Conservation (phyloP, 2,113 vertebrate species). For the Sander vitreus region DNA sequence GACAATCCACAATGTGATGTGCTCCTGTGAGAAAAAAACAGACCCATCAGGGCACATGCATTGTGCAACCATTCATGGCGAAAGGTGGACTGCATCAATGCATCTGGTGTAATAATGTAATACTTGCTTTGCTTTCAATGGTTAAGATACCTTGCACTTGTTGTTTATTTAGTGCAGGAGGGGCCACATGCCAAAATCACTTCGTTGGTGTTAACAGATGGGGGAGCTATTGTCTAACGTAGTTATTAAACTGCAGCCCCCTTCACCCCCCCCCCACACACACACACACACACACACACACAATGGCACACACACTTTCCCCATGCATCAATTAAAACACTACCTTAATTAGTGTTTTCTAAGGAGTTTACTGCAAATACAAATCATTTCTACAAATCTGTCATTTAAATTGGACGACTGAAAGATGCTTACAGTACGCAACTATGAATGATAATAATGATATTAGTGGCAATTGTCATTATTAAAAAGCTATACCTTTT, state of each 20-base stretch:
- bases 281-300: background rate
- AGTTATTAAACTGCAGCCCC: constrained; percentile 8
- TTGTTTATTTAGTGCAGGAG: background rate
- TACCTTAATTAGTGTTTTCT: background rate
- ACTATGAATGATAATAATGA: background rate
- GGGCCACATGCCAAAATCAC: constrained; percentile 36
- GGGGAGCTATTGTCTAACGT: constrained; percentile 77
- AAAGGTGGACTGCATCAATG: background rate
- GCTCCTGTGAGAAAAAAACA: background rate
- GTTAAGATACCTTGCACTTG: background rate
- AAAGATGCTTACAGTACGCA: background rate
- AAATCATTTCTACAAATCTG: background rate
- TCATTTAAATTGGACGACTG: background rate
- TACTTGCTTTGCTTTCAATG: too few species aligned
- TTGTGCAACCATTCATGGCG: background rate
- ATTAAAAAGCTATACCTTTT: background rate
- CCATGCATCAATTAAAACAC: background rate
- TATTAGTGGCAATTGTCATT: background rate
- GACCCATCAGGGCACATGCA: background rate
- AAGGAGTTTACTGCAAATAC: background rate
- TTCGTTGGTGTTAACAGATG: constrained; percentile 66
- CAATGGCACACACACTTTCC: background rate
- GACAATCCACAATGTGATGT: background rate
- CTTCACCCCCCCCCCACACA: background rate
- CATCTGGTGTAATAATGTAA: background rate